Conservation (phyloP, 2,797 vertebrate species). For the Enteromius trimaculatus region DNA sequence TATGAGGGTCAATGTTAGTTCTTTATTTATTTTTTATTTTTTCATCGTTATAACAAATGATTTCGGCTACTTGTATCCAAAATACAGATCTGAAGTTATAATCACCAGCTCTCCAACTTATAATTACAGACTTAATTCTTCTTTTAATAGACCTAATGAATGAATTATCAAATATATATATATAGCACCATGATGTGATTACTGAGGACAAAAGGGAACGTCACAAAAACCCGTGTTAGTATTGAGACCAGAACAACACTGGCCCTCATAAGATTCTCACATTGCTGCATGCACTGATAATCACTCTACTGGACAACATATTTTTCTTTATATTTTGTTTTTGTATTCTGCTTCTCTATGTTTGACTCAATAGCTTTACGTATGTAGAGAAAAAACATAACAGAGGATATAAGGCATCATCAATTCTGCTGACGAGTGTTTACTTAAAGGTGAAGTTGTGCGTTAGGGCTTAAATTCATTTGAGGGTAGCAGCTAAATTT, state of each 20-base stretch:
- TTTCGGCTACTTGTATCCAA: slow-evolving; percentile 87
- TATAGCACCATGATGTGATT: slow-evolving; percentile 98
- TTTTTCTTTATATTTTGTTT: slow-evolving; percentile 40
- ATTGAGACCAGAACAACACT: slow-evolving; percentile 66
- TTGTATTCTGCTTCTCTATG: slow-evolving; percentile 48
- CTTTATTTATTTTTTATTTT: slow-evolving; percentile 40
- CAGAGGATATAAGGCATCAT: slow-evolving; percentile 66
- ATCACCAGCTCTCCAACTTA: slow-evolving; percentile 66
- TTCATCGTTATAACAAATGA: slow-evolving; percentile 74
- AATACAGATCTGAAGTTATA: slow-evolving; percentile 90
- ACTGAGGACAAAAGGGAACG: slow-evolving; percentile 85
- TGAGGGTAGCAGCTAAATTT: slow-evolving; percentile 78
- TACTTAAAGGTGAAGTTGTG: slow-evolving; percentile 70
- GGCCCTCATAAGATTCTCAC: slow-evolving; percentile 63
- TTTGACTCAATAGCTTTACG: slow-evolving; percentile 41
- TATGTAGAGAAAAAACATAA: slow-evolving; percentile 41
- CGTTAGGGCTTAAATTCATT: slow-evolving; percentile 70
- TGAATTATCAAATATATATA: slow-evolving; percentile 89
- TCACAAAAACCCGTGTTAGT: slow-evolving; percentile 99
- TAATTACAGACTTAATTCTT: slow-evolving; percentile 87
- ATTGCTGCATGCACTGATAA: slow-evolving; percentile 69
- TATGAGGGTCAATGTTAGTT: slow-evolving; percentile 81
- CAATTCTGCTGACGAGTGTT: slow-evolving; percentile 60
- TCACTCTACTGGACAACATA: slow-evolving; percentile 56
- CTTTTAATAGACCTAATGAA: slow-evolving; percentile 90